Conservation (phyloP, 2,888 invertebrate species). For the Caenorhabditis sinica region DNA sequence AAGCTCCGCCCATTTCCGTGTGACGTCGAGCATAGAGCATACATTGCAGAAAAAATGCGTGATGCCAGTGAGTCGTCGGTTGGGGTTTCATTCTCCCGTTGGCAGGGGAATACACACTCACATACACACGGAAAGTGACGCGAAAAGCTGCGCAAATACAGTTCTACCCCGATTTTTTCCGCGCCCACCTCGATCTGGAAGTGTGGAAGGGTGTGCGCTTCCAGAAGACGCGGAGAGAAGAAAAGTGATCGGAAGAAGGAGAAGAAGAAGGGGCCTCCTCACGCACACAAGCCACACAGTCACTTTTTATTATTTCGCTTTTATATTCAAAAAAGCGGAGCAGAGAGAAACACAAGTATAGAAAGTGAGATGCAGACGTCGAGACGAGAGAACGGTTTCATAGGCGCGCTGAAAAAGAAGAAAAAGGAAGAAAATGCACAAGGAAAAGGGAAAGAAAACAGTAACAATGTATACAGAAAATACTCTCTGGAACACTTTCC, state of each 20-base stretch:
- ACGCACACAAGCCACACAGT: constrained; percentile 46
- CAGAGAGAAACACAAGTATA: constrained; percentile 29
- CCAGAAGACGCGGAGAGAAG: constrained; percentile 50
- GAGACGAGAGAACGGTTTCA: constrained; percentile 30
- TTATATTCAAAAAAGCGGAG: constrained; percentile 56
- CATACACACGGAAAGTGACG: constrained; percentile 62
- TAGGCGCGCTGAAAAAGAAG: constrained; percentile 23
- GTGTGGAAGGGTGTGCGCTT: constrained; percentile 40
- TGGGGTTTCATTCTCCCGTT: constrained; percentile 48
- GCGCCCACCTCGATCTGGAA: constrained; percentile 56
- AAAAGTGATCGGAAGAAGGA: constrained; percentile 29
- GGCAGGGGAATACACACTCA: constrained; percentile 52
- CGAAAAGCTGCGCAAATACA: constrained; percentile 63
- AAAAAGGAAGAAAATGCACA: constrained; percentile 22
- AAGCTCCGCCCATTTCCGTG: constrained; percentile 65
- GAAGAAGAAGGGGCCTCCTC: constrained; percentile 5
- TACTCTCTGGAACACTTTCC: constrained; percentile 35
- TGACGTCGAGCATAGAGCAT: constrained; percentile 62
- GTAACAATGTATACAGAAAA: constrained; percentile 44
- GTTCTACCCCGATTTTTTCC: constrained; percentile 46
- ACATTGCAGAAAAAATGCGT: constrained; percentile 63
- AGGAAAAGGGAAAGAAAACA: constrained; percentile 45
- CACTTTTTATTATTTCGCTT: constrained; percentile 61
- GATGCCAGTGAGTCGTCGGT: constrained; percentile 47
- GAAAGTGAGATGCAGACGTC: constrained; percentile 29